Percentiles rank a stretch among this genome's conserved stretches.
Conservation (phyloP, 2,797 vertebrate species). For the Artibeus jamaicensis region DNA sequence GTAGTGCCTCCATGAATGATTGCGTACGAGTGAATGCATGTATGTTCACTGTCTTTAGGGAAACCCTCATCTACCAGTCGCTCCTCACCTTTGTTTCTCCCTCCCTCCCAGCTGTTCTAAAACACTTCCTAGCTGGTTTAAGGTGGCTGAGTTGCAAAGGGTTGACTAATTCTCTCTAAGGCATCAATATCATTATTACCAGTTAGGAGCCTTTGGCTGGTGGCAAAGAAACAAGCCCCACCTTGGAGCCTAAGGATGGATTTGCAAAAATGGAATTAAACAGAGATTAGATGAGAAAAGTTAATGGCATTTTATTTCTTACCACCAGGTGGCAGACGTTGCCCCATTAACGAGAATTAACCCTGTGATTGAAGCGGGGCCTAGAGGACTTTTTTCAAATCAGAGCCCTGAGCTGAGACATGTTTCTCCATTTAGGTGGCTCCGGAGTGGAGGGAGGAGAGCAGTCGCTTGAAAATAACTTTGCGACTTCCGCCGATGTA, state of each 20-base stretch:
- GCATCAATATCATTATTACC: neutral
- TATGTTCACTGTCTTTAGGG: neutral
- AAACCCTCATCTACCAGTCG: neutral
- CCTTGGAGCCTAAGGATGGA: neutral
- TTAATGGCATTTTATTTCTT: conserved; percentile 10
- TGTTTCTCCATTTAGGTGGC: neutral
- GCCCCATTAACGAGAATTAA: neutral
- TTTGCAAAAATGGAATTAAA: neutral
- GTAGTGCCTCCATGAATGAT: neutral
- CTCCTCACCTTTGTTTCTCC: neutral
- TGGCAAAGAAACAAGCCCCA: neutral
- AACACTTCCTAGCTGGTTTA: neutral
- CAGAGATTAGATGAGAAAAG: neutral
- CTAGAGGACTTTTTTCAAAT: neutral
- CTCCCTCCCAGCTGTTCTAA: neutral
- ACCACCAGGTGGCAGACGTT: conserved; percentile 71
- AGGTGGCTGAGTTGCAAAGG: neutral
- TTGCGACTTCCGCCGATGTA: neutral
- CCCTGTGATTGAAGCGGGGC: neutral
- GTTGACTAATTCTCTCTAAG: neutral
- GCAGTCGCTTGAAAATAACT: neutral
- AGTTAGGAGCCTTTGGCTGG: neutral
- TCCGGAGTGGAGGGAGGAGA: neutral
- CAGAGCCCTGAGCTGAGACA: neutral
- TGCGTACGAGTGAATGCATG: neutral